A percentile compares a stretch with the other conserved stretches of the same genome.
These are phyloP conservation scores for Dipodomys merriami DNA, from an alignment of 2,113 vertebrate genomes.

Conservation along the genomic window DNA sequence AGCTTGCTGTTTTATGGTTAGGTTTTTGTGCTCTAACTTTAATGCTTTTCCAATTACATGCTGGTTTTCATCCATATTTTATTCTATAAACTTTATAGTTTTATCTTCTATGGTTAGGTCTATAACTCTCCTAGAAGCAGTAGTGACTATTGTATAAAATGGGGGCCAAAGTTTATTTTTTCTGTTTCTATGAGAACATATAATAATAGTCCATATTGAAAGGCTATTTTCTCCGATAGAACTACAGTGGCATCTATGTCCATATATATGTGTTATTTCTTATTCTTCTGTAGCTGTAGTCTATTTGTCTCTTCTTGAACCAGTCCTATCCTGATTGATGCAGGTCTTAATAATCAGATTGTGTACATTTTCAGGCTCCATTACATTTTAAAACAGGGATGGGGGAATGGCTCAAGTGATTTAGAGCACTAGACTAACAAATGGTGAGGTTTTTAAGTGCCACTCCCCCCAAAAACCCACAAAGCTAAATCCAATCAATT, in stretches of 20 bases:
- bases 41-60: background rate
- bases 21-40: background rate
- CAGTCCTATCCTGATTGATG: background rate
- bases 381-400: background rate
- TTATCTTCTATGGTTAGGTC: background rate
- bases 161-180: background rate
- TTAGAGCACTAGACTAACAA: no score
- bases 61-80: background rate
- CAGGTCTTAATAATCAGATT: background rate
- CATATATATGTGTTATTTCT: background rate
- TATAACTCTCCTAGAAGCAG: background rate
- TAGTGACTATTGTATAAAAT: background rate
- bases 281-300: background rate
- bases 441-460: no score
- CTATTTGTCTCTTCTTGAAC: background rate
- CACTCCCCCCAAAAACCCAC: no score
- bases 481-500: no score
- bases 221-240: background rate
- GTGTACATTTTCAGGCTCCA: background rate
- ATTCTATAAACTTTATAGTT: background rate
- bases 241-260: background rate
- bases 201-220: background rate
- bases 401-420: no score
- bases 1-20: background rate
- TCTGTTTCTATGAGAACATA: background rate